Evolutionary conservation across 2,797 vertebrate genomes (phyloP).

Genomic region (Pelochelys cantorii): DNA sequence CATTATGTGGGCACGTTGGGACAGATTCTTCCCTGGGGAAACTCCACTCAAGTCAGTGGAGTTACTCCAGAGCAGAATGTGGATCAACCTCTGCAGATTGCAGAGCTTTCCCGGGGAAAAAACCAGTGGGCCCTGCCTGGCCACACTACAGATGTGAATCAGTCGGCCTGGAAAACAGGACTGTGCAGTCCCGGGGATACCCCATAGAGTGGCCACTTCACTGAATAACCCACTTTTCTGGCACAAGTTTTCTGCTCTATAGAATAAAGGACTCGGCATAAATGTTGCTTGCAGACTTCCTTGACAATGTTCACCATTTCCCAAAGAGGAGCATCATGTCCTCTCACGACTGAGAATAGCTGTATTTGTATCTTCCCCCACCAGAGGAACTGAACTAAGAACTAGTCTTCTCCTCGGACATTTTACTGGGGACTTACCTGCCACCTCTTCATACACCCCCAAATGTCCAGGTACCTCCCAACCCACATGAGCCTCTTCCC

Average conservation of each 20-base stretch:
- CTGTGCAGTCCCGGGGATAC: background rate
- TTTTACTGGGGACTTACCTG: background rate
- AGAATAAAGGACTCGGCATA: background rate
- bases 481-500: background rate
- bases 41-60: background rate
- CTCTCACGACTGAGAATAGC: background rate
- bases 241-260: background rate
- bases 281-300: background rate
- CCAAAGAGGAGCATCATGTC: background rate
- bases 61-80: background rate
- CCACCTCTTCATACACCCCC: background rate
- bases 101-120: background rate
- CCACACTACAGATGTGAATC: background rate
- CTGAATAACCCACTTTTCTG: background rate
- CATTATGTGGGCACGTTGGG: fast-evolving
- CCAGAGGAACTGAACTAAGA: background rate
- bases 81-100: background rate
- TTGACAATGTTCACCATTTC: background rate
- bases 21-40: background rate
- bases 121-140: background rate
- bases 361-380: background rate
- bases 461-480: background rate
- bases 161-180: background rate
- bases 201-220: background rate
- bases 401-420: background rate